Percentiles rank a stretch among this genome's conserved stretches.
Conservation (phyloP, 2,888 invertebrate species). For the Hetaerina titia region DNA sequence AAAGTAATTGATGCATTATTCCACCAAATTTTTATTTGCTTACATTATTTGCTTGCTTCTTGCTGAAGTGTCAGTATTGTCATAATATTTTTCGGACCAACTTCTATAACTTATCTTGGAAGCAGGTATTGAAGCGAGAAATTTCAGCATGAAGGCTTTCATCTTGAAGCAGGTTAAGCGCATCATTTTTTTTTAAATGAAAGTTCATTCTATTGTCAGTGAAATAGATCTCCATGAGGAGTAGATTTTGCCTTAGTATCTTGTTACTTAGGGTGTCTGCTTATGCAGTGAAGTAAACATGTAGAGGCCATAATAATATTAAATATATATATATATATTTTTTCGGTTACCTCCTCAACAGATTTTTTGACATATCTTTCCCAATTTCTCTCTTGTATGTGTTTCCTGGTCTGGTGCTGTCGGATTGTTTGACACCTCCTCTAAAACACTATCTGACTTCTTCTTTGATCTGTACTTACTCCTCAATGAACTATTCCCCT, state of each 20-base stretch:
- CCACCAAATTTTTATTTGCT: neutral
- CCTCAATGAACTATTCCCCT: neutral
- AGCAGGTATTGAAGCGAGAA: neutral
- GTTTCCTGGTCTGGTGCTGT: constrained; percentile 63
- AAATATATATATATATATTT: neutral
- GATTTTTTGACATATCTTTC: constrained; percentile 47
- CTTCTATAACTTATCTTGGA: neutral
- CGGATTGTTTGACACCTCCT: constrained; percentile 40
- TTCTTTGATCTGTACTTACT: constrained; percentile 39
- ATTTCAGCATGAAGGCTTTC: neutral
- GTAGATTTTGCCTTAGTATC: neutral
- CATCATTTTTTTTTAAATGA: constrained; percentile 18
- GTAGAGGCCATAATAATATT: neutral
- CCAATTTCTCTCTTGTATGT: constrained; percentile 61
- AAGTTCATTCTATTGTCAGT: neutral
- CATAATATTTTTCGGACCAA: neutral
- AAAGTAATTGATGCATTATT: neutral
- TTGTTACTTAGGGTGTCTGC: constrained; percentile 18
- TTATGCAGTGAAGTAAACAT: constrained; percentile 25
- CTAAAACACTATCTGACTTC: constrained; percentile 53
- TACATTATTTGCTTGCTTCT: constrained; percentile 3
- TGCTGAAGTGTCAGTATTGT: neutral
- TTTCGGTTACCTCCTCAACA: neutral
- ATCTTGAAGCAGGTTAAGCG: neutral
- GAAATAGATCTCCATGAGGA: neutral